Evolutionary conservation across 2,888 invertebrate species (phyloP), one percentile per base, ranked within the genome.

Genomic region (Trilocha varians): DNA sequence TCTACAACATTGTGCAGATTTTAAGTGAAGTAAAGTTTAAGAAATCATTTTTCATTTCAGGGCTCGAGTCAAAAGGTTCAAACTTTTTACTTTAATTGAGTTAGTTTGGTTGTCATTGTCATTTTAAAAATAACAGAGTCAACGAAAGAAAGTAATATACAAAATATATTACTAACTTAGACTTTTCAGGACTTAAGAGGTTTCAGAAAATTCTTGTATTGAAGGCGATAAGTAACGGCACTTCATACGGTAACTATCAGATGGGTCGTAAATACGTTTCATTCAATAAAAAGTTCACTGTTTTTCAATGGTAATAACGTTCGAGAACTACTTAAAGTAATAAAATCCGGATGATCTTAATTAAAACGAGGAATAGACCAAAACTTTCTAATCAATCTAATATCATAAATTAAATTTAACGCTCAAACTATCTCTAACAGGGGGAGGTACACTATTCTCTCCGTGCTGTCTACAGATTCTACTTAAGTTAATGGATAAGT

Each of bases 401-500:
- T 63, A 67, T 73, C 71, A 76, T 78, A 78, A 76, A 77, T 79
- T 72, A 65, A 47, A 62, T 65, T 73, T 70, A 74, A 68, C 69
- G 73, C 69, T 71, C 64, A 67, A 79, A 77, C 74, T 78, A 72
- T 64, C 59, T 59, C 65, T 62, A 64, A 64, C 56, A 59, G 60
- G 52, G 62, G 54, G 53, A 59, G 51, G 70, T 66, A 66, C 68
- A 72, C 73, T 75, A 70, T 74, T 71, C 73, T 74, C 74, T 68
- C 62, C 63, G 59, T 72, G 77, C 77, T 78, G 78, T 83, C 84
- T 83, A 83, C 83, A 79, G 82, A 83, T 83, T 78, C 80, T 83
- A 85, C 84, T 85, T 77, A 80, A 83, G 72, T 82, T 85, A 85
- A 84, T 85, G 84, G 85, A 79, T 78, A 85, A 85, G 84, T 85